Conservation (phyloP, 2,888 invertebrate species). For the Anaspis maculata region DNA sequence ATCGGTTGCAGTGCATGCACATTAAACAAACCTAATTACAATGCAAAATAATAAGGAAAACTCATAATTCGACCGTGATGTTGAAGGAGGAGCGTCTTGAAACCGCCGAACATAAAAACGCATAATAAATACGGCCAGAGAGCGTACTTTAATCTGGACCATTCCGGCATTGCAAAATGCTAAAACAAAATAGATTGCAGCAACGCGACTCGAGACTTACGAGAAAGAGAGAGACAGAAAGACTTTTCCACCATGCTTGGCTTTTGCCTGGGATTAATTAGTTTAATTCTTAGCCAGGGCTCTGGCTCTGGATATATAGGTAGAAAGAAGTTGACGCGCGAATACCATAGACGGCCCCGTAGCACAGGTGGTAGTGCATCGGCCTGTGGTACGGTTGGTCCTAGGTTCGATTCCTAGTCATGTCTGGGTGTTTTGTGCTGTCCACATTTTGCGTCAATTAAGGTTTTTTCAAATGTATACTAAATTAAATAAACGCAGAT, state of each 20-base stretch:
- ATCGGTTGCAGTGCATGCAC: too few relatives aligned
- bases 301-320: constrained; percentile 16
- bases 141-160: constrained; percentile 25
- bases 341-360: too few relatives aligned
- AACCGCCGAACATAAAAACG: constrained; percentile 13
- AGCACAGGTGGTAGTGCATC: too few relatives aligned
- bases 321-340: constrained; percentile 23
- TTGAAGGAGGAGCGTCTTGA: constrained; percentile 8
- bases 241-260: constrained; percentile 27
- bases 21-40: constrained; percentile 9
- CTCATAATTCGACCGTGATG: constrained; percentile 6
- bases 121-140: constrained; percentile 19
- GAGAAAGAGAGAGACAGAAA: too few relatives aligned
- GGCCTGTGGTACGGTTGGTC: too few relatives aligned
- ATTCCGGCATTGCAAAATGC: constrained; percentile 28
- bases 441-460: too few relatives aligned
- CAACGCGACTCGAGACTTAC: constrained; percentile 3
- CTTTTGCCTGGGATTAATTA: constrained; percentile 33
- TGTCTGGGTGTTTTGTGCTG: too few relatives aligned
- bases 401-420: too few relatives aligned
- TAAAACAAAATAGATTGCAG: constrained; percentile 33
- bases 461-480: too few relatives aligned
- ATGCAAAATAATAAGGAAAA: constrained; percentile 7
- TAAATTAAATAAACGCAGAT: too few relatives aligned
- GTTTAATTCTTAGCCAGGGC: constrained; percentile 33